Conservation (phyloP, 1,140 invertebrate genomes). For the Pogonomyrmex barbatus region DNA sequence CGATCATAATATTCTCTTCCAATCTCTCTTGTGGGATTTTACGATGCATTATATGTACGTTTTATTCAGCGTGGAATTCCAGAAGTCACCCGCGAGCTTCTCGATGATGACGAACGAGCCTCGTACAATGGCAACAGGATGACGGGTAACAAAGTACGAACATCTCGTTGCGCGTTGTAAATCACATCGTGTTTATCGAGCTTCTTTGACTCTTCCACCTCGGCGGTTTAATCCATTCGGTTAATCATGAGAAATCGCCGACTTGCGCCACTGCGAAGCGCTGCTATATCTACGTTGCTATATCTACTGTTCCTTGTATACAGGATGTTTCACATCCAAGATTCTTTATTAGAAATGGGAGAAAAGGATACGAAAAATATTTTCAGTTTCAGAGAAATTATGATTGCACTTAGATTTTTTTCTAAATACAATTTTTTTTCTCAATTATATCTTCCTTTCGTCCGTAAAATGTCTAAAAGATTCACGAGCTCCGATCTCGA, state of each 20-base stretch:
- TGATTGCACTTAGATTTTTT: neutral
- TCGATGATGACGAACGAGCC: conserved; percentile 52
- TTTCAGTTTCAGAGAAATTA: neutral
- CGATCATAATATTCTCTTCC: neutral
- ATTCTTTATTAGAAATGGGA: neutral
- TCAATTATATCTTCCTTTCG: neutral
- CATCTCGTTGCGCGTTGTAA: conserved; percentile 56
- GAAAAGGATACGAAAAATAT: neutral
- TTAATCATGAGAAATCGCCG: conserved; percentile 78
- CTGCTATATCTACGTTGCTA: neutral
- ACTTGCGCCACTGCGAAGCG: conserved; percentile 14
- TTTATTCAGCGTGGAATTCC: conserved; percentile 52
- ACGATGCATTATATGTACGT: neutral
- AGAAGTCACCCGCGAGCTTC: conserved; percentile 21
- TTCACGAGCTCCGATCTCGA: neutral
- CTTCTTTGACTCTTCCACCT: conserved; percentile 68
- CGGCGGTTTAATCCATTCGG: conserved; percentile 68
- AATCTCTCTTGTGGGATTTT: conserved; percentile 3
- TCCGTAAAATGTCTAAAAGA: neutral
- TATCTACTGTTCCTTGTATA: conserved; percentile 22
- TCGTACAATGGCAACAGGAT: conserved; percentile 58
- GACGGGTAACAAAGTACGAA: conserved; percentile 60
- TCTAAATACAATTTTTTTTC: neutral
- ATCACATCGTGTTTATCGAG: conserved; percentile 59
- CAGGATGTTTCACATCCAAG: neutral